These are phyloP conservation scores for Hyles lineata DNA, from an alignment of 2,888 invertebrate genomes.

Conservation along the genomic window DNA sequence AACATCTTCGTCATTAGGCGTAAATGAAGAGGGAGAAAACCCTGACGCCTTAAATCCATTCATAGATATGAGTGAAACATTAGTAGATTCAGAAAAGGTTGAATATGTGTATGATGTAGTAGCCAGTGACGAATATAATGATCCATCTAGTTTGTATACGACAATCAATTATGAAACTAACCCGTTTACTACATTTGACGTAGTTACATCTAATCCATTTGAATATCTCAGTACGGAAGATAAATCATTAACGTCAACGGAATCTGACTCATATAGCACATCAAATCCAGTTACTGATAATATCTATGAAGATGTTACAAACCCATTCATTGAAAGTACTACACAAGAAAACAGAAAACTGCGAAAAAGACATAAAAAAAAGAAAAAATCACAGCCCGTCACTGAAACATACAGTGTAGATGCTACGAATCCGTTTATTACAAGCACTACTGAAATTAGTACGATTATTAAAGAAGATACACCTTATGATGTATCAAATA, in stretches of 20 bases:
- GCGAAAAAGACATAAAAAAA: background rate
- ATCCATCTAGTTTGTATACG: too few relatives aligned
- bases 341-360: background rate
- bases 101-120: background rate
- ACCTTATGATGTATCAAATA: background rate
- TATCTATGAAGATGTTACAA: background rate
- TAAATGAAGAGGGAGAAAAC: background rate
- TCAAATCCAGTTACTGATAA: background rate
- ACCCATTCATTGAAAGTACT: conserved; percentile 2
- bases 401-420: background rate
- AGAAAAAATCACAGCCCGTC: background rate
- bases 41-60: background rate
- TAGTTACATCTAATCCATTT: background rate
- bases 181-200: background rate
- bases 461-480: background rate
- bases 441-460: background rate
- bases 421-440: conserved; percentile 9
- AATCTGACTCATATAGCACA: background rate
- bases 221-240: background rate
- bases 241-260: too few relatives aligned
- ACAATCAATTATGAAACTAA: background rate
- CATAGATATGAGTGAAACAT: background rate
- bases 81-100: background rate
- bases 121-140: background rate
- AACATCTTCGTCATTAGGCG: background rate